Conservation (phyloP, 2,113 vertebrate genomes). For the Brachyhypopomus occidentalis region DNA sequence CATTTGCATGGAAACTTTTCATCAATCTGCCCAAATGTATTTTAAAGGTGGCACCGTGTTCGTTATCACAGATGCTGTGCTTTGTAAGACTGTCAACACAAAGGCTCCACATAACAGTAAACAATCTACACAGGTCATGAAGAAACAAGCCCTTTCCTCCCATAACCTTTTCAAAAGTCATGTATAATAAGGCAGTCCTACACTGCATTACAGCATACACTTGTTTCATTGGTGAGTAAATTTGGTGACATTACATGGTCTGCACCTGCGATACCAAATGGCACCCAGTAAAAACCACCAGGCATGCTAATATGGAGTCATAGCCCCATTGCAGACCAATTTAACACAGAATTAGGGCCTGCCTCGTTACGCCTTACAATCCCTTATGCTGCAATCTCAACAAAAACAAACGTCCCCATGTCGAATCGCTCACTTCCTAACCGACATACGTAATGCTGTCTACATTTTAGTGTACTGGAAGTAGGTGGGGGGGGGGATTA, state of each 20-base stretch:
- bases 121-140: neutral
- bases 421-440: neutral
- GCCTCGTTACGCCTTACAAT: conserved; percentile 25
- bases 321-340: conserved; percentile 38
- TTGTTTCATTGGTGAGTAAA: conserved; percentile 31
- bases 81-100: neutral
- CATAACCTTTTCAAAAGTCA: conserved; percentile 37
- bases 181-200: conserved; percentile 38
- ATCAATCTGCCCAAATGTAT: too few relatives aligned
- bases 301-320: conserved; percentile 46
- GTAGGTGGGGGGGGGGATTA: too few relatives aligned
- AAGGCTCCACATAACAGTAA: conserved; percentile 21
- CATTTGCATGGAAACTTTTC: too few relatives aligned
- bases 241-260: conserved; percentile 23
- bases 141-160: conserved; percentile 42
- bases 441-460: neutral
- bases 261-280: conserved; percentile 31
- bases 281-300: conserved; percentile 40
- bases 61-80: neutral
- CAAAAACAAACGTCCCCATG: neutral
- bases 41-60: too few relatives aligned
- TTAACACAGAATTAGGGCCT: conserved; percentile 35
- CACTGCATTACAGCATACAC: conserved; percentile 40
- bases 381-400: conserved; percentile 14
- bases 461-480: neutral